phyloP scores from a whole-genome alignment of 1,140 invertebrate genomes.

The Panagrolaimus sp. region DNA sequence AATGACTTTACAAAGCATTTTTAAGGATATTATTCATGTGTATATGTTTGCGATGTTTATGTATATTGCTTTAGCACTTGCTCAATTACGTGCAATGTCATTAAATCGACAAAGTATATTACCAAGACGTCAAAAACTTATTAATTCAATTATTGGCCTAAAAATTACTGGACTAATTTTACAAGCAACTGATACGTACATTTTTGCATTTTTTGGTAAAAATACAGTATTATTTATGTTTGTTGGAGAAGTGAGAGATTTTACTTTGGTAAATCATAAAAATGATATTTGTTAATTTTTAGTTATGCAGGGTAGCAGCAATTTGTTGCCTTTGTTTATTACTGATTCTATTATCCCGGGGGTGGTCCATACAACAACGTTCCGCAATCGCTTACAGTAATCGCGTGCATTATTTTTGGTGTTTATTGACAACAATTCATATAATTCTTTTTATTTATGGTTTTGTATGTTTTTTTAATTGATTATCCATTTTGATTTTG shows the following conservation, averaged over 20 bases:
- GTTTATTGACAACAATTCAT: conserved; percentile 84
- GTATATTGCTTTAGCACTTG: conserved; percentile 77
- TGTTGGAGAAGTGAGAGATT: conserved; percentile 71
- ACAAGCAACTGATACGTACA: conserved; percentile 79
- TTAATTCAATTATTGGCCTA: conserved; percentile 76
- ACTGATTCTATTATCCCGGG: conserved; percentile 85
- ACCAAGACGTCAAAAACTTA: conserved; percentile 67
- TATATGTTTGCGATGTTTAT: conserved; percentile 81
- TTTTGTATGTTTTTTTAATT: conserved; percentile 68
- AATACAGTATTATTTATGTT: conserved; percentile 75
- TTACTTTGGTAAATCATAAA: conserved; percentile 75
- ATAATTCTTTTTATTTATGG: conserved; percentile 90
- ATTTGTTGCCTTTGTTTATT: conserved; percentile 68
- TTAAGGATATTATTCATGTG: conserved; percentile 78
- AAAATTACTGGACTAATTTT: conserved; percentile 78
- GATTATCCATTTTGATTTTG: not conserved
- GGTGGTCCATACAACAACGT: conserved; percentile 85
- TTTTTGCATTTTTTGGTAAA: conserved; percentile 80
- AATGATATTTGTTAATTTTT: conserved; percentile 61
- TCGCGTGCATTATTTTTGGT: conserved; percentile 78
- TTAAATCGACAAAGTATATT: conserved; percentile 73
- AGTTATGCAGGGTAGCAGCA: conserved; percentile 24
- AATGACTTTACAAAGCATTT: conserved; percentile 22
- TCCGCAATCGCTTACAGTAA: conserved; percentile 69
- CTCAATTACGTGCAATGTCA: conserved; percentile 81